Base-by-base conservation (phyloP, 2,888 invertebrate genomes). In the Nebria salina region DNA sequence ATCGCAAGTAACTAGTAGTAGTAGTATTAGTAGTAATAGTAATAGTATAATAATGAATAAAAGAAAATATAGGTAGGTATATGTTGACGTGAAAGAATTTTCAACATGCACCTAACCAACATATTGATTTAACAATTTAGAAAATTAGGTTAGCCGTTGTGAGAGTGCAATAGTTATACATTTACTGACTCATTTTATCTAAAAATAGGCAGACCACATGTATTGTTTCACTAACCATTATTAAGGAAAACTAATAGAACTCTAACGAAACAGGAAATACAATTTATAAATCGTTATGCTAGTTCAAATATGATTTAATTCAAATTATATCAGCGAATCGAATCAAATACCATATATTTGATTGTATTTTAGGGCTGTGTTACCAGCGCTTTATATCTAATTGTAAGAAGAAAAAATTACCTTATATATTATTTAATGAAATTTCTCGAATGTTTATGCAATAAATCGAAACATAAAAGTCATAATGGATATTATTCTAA, bases 91-190 rank as follows among this genome's bases (percentile, higher is more conserved):
- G 70, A 70, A 70, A 70, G 70, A 70, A 70, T 70, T 26, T 70
- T 70, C 54, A 8, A 70, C 70, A 70, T 70, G 70, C 70, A 70
- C 20, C 34, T 25, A 68, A 68, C 25, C 15, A 25, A 26, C 20
- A 68, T 25, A 70, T 70, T 70, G 70, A 70, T 70, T 70, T 70
- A 70, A 70, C 70, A 70, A 70, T 70, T 70, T 70, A 70, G 20
- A 70, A 70, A 70, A 70, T 70, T 70, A 70, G 70, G 70, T 70
- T 70, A 70, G 20, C 54, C 20, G 70, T 15, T 34, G 34, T 70
- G 70, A 70, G 25, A 70, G 70, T 70, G 70, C 25, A 70, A 70
- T 70, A 26, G 25, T 70, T 70, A 70, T 70, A 70, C 34, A 70
- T 20, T 20, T 34, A 70, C 70, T 26, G 15, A 70, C 25, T 70